Base-by-base conservation (phyloP, 2,888 invertebrate species). In the Luperina testacea region DNA sequence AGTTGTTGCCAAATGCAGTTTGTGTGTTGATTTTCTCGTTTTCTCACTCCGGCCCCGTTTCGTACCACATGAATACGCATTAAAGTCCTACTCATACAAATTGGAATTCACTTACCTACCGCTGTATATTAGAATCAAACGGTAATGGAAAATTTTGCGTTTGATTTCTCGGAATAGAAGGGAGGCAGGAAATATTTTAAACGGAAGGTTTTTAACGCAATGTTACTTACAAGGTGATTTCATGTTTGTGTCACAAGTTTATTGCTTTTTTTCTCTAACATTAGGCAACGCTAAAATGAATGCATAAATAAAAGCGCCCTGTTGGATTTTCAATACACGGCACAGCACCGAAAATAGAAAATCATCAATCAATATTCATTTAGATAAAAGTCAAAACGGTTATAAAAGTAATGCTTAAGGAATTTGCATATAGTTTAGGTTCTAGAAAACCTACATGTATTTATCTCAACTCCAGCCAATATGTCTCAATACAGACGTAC, bases 1-100 rank as follows among this genome's bases (percentile, higher is more conserved):
- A 94, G 93, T 94, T 94, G 95, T 95, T 96, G 96, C 96, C 96
- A 96, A 96, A 94, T 94, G 93, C 92, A 92, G 92, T 93, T 93
- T 91, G 90, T 91, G 90, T 92, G 91, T 91, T 90, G 89, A 90
- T 92, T 89, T 90, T 82, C 84, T 68, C 86, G 79, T 87, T 89
- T 88, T 85, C 86, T 82, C 81, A 74, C 77, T 77, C 51, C 80
- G 72, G 45, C 72, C 71, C 72, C 84, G 61, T 83, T 84, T 83
- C 51, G 72, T 81, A 78, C 77, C 75, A 83, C 84, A 86, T 87
- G 84, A 89, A 88, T 88, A 87, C 78, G 86, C 67, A 84, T 87
- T 86, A 81, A 84, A 82, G 72, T 82, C 69, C 63, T 69, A 84
- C 80, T 83, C 80, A 77, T 70, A 79, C 81, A 82, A 89, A 88